A percentile compares a stretch with the other conserved stretches of the same genome.
These are phyloP conservation scores for Adelosebastes latens DNA, from an alignment of 2,797 vertebrate genomes.

Conservation along the genomic window DNA sequence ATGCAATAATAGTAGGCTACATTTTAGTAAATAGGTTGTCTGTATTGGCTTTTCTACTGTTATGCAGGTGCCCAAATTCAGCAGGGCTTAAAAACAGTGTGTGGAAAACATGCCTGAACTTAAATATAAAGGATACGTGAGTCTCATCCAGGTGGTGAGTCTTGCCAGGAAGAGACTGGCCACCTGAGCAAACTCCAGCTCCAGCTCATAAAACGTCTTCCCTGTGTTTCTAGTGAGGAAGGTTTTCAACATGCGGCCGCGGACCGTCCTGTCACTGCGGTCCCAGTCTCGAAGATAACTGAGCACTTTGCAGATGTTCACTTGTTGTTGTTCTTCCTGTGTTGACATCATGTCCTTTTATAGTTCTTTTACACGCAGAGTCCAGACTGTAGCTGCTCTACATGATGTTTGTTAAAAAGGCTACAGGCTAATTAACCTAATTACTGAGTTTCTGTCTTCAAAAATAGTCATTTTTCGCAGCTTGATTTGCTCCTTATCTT, in stretches of 20 bases:
- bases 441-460: neutral
- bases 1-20: neutral
- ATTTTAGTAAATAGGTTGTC: neutral
- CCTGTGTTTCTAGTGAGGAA: constrained; percentile 83
- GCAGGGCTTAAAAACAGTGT: neutral
- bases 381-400: too few species aligned
- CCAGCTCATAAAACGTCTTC: constrained; percentile 86
- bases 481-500: neutral
- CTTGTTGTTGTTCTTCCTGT: neutral
- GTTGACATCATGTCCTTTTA: constrained; percentile 23
- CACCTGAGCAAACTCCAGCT: constrained; percentile 86
- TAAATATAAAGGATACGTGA: constrained; percentile 82
- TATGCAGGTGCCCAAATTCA: neutral
- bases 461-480: fast-evolving
- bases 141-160: constrained; percentile 85
- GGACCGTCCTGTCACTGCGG: constrained; percentile 64
- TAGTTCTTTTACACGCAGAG: too few species aligned
- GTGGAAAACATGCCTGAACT: neutral
- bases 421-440: too few species aligned
- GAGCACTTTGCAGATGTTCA: constrained; percentile 77
- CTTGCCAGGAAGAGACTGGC: constrained; percentile 88
- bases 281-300: constrained; percentile 88
- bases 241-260: constrained; percentile 76
- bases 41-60: neutral
- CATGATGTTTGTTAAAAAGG: neutral